Evolutionary conservation across 2,797 vertebrate species (phyloP).

Genomic region (Ceryle rudis): DNA sequence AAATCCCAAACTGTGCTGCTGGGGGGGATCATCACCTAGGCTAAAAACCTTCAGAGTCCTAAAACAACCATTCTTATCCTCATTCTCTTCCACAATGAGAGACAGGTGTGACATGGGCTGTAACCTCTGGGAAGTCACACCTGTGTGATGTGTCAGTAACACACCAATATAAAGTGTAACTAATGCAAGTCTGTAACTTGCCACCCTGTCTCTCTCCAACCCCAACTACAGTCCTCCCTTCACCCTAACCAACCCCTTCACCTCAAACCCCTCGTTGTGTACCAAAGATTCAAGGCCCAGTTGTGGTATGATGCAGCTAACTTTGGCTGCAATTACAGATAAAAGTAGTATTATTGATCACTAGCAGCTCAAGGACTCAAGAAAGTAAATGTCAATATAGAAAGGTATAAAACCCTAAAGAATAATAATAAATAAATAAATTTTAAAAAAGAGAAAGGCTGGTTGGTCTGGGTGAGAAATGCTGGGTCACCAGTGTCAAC

Average conservation of each 20-base stretch:
- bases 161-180: background rate
- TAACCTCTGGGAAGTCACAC: background rate
- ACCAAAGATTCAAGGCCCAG: background rate
- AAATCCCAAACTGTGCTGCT: background rate
- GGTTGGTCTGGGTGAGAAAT: background rate
- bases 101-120: background rate
- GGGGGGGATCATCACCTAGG: background rate
- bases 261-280: background rate
- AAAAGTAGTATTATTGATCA: background rate
- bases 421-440: background rate
- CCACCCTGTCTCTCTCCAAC: background rate
- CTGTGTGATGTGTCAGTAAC: background rate
- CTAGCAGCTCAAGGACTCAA: background rate
- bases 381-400: background rate
- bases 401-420: background rate
- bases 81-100: background rate
- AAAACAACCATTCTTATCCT: background rate
- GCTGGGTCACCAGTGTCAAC: background rate
- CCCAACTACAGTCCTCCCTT: background rate
- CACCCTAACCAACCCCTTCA: background rate
- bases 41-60: background rate
- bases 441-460: background rate
- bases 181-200: background rate
- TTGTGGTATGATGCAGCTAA: background rate
- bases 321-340: background rate